Evolutionary conservation across 2,888 invertebrate species (phyloP).

Genomic region (Cephonodes hylas): DNA sequence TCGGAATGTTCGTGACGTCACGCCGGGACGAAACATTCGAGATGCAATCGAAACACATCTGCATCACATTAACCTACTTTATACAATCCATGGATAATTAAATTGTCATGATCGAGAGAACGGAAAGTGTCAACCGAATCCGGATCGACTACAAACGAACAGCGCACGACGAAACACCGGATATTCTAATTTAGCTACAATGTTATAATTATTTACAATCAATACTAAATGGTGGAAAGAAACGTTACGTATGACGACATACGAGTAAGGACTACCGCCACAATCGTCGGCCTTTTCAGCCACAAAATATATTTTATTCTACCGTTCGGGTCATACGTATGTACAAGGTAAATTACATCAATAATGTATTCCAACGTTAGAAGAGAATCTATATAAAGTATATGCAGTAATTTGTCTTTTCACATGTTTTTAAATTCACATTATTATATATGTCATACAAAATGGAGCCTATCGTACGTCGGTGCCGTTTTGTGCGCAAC

Average conservation of each 20-base stretch:
- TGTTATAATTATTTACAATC: constrained; percentile 70
- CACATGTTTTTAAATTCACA: constrained; percentile 52
- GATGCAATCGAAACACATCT: constrained; percentile 24
- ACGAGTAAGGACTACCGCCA: constrained; percentile 51
- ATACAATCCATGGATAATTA: constrained; percentile 52
- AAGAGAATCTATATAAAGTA: constrained; percentile 61
- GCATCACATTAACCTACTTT: constrained; percentile 70
- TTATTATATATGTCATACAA: constrained; percentile 40
- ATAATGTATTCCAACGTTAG: constrained; percentile 65
- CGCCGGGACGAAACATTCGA: constrained; percentile 31
- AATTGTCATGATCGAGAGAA: constrained; percentile 10
- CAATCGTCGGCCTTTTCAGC: constrained; percentile 53
- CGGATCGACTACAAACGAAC: constrained; percentile 26
- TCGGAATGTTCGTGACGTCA: constrained; percentile 49
- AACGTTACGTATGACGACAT: constrained; percentile 68
- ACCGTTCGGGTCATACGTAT: constrained; percentile 76
- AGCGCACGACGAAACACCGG: constrained; percentile 44
- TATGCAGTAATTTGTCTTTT: constrained; percentile 55
- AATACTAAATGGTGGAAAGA: constrained; percentile 62
- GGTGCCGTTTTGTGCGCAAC: constrained; percentile 66
- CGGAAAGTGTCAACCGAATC: background rate
- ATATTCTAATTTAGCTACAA: constrained; percentile 38
- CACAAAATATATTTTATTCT: constrained; percentile 67
- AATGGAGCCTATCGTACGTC: constrained; percentile 66
- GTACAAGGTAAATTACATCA: constrained; percentile 75